Percentiles rank a stretch among this genome's conserved stretches.
phyloP scores from a whole-genome alignment of 2,888 invertebrate genomes.

The Allolobophora icterica region DNA sequence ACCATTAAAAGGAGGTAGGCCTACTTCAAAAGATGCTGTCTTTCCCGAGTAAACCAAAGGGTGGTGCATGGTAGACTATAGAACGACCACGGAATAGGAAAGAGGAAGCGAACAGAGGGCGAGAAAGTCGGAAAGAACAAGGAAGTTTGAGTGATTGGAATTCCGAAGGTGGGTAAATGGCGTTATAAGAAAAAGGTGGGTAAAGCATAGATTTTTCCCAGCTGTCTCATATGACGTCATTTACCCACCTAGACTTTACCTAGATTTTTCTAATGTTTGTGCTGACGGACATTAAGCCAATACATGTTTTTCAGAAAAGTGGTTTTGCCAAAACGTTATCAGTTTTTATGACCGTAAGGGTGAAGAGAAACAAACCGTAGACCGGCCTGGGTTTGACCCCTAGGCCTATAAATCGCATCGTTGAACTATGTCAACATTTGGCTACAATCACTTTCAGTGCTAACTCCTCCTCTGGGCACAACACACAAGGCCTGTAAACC shows the following conservation, averaged over 20 bases:
- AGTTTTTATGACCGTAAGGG: neutral
- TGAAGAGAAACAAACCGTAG: neutral
- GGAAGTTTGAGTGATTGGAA: neutral
- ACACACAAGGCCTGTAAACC: neutral
- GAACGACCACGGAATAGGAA: neutral
- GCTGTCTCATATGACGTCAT: no score
- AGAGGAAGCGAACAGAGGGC: neutral
- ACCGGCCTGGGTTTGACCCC: neutral
- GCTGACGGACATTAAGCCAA: neutral
- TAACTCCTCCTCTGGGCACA: neutral
- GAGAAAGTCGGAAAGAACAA: neutral
- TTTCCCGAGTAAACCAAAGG: neutral
- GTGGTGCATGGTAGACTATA: neutral
- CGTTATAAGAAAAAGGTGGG: neutral
- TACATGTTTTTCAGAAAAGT: neutral
- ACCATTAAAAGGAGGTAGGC: neutral
- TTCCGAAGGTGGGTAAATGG: no score
- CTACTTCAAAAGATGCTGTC: neutral
- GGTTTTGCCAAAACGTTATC: neutral
- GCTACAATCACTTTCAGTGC: neutral
- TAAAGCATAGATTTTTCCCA: neutral
- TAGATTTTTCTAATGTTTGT: no score
- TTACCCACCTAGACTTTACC: no score
- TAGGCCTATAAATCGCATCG: no score
- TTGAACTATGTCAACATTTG: no score